phyloP scores from a whole-genome alignment of 2,888 invertebrate genomes.

The Hartigia nigra region DNA sequence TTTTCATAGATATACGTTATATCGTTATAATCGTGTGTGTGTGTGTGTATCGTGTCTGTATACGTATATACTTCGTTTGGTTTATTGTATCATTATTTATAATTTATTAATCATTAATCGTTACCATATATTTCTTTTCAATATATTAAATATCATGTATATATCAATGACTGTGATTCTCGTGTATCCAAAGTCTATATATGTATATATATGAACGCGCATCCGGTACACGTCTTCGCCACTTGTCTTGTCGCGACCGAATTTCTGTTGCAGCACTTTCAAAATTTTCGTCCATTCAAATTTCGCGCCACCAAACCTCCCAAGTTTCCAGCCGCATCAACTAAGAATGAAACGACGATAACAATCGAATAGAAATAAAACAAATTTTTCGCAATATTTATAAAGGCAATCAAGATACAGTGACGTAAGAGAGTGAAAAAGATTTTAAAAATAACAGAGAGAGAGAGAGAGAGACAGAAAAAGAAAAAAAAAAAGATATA shows the following conservation, averaged over 20 bases:
- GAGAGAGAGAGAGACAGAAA: background rate
- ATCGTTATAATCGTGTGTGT: conserved; percentile 41
- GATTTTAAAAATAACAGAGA: background rate
- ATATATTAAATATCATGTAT: conserved; percentile 43
- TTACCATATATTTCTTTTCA: conserved; percentile 43
- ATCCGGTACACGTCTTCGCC: background rate
- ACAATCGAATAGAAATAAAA: background rate
- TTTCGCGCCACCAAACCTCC: background rate
- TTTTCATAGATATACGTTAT: conserved; percentile 55
- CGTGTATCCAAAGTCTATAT: background rate
- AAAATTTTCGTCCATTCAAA: background rate
- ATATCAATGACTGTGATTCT: conserved; percentile 31
- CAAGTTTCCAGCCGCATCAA: background rate
- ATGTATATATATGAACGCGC: background rate
- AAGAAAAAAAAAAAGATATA: background rate
- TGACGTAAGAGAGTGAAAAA: background rate
- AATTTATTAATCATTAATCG: conserved; percentile 10
- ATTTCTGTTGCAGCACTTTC: background rate
- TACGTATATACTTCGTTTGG: conserved; percentile 40
- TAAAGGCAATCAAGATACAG: background rate
- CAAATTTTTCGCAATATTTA: background rate
- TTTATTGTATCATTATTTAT: conserved; percentile 48
- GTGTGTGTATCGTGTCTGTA: conserved; percentile 17
- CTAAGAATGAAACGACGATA: background rate
- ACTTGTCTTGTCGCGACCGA: background rate